phyloP scores from a whole-genome alignment of 2,888 invertebrate species.

The Elgonia sp. region DNA sequence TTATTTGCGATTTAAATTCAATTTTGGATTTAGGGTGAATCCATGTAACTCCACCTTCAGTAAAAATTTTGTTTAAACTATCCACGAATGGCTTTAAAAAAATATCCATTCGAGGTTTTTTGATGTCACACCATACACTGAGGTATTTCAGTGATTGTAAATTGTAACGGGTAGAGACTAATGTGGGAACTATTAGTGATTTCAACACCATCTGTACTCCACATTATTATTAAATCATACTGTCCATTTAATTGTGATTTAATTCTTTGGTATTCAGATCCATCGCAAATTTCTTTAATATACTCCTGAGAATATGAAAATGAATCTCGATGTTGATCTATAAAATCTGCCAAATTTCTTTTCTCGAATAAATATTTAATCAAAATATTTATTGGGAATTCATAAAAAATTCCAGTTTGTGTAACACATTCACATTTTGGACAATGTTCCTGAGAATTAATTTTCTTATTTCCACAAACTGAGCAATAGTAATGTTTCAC shows the following conservation, averaged over 20 bases:
- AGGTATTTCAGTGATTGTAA: neutral
- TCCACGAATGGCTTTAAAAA: slow-evolving; percentile 9
- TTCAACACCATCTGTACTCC: slow-evolving; percentile 49
- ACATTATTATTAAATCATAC: slow-evolving; percentile 68
- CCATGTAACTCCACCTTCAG: neutral
- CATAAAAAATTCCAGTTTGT: neutral
- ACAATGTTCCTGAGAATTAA: neutral
- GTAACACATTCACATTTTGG: neutral
- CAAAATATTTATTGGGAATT: neutral
- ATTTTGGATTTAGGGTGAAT: neutral
- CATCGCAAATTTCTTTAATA: slow-evolving; percentile 42
- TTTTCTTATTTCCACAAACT: slow-evolving; percentile 1
- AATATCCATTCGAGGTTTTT: slow-evolving; percentile 6
- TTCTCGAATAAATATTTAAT: slow-evolving; percentile 49
- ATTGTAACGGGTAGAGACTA: neutral
- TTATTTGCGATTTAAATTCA: neutral
- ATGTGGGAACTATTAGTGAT: neutral
- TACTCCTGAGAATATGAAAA: neutral
- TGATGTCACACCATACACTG: slow-evolving; percentile 5
- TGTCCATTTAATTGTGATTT: slow-evolving; percentile 33
- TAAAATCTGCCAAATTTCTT: slow-evolving; percentile 4
- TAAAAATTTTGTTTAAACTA: neutral
- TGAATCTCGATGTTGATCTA: neutral
- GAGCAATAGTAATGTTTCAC: slow-evolving; percentile 30
- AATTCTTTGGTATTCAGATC: slow-evolving; percentile 30